Base-by-base conservation (phyloP, 1,140 invertebrate species). In the Nymphalis io region DNA sequence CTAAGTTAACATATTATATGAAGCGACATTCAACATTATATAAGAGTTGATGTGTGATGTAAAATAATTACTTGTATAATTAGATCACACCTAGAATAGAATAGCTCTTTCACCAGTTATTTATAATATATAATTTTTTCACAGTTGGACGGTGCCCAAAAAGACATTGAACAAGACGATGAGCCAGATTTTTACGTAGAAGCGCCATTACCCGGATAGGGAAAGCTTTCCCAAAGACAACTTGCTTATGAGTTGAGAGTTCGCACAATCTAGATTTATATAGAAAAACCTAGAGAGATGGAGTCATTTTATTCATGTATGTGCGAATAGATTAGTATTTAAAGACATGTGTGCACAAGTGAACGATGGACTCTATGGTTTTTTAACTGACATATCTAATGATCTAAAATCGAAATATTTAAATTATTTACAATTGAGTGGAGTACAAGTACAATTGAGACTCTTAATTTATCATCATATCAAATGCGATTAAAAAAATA, bases 151-250 rank as follows among this genome's bases (percentile, higher is more conserved):
- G 96, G 95, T 75, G 95, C 95, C 74, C 96, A 97, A 83, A 94
- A 95, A 67, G 95, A 96, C 73, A 93, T 94, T 65, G 95, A 93
- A 68, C 91, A 92, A 69, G 96, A 97, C 75, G 96, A 97, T 83
- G 97, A 98, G 89, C 96, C 96, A n/a, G 97, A 98, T 88, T 98
- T 98, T 92, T 98, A 98, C 86, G 95, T 95, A 77, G 95, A 97
- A 92, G 95, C 96, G 64, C 95, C 95, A 48, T 88, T 97, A 88
- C 96, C 97, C 73, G 95, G 65, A 70, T 73, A 65, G 62, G 33
- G 18, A 4, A 18, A 12, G 12, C 20, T 40, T 20, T 16, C 13
- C 33, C n/a, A n/a, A 18, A 2, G 5, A 48, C n/a, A 46, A 46
- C 44, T 48, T 8, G 20, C 20, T 27, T 27, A 63, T 27, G 4